Evolutionary conservation across 2,113 vertebrate species (phyloP), one percentile per base, ranked within the genome.

Genomic region (Pomatorhinus ruficollis): DNA sequence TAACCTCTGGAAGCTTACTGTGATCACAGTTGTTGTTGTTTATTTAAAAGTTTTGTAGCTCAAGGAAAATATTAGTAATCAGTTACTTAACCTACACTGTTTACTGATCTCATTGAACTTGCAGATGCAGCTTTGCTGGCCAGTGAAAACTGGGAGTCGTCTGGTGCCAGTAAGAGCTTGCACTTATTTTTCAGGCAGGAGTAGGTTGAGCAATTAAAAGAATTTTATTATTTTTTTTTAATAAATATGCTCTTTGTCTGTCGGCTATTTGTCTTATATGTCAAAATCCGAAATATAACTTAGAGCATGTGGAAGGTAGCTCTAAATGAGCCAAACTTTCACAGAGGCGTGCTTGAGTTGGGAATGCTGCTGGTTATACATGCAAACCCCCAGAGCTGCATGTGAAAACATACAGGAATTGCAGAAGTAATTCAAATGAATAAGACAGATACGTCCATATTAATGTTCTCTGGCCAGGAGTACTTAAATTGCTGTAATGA

Each of bases 1-100:
- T 98, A 98, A 98, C 98, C 97, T 98, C 97, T 98, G 96, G 96
- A 97, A 98, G 96, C 97, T 95, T 98, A 95, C 95, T 95, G 97
- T 75, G 93, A 97, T 97, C 97, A 56, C 95, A 97, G 93, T 97
- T 97, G 97, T 97, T 98, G 97, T 98, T 98, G 96, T 98, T 98
- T 98, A 97, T 96, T 97, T 97, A 95, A 98, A 98, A 98, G 91
- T 97, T 98, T 97, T 96, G 95, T 83, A 97, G 96, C 96, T 97
- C 87, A 97, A 96, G 98, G 98, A 98, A 98, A 98, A 98, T 98
- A 95, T 98, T 98, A 96, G 95, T 97, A 98, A 98, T 91, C 83
- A 90, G 96, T 98, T 97, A 97, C 97, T 98, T 98, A 97, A 97
- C 96, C 97, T 98, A 91, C 54, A 40, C 70, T 98, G 98, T 98